Evolutionary conservation across 2,113 vertebrate species (phyloP).

Genomic region (Apaloderma vittatum): DNA sequence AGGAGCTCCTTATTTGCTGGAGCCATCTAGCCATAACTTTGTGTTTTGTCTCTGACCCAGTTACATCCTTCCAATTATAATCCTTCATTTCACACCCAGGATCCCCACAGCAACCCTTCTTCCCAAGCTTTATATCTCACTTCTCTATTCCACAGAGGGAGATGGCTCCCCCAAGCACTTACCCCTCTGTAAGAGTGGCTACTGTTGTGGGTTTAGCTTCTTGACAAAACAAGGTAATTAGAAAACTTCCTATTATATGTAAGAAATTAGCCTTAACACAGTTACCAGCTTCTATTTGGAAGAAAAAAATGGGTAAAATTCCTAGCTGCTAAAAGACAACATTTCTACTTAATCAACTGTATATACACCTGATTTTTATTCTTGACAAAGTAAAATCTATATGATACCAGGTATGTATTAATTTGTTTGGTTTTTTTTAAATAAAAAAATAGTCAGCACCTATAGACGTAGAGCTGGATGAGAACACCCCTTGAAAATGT

Average conservation of each 20-base stretch:
- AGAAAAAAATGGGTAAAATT: not conserved
- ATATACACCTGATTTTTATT: not conserved
- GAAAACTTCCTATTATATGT: not conserved
- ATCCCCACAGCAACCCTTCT: not conserved
- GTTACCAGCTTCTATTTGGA: not conserved
- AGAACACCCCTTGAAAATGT: not conserved
- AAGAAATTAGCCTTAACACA: not conserved
- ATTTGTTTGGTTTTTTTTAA: not conserved
- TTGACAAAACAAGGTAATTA: not conserved
- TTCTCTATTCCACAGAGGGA: not conserved
- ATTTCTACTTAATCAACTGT: not conserved
- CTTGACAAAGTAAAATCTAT: not conserved
- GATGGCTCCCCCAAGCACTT: not conserved
- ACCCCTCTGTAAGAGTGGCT: rapidly evolving
- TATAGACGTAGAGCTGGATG: not conserved
- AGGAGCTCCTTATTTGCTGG: not conserved
- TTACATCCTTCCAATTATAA: not conserved
- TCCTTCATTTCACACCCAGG: not conserved
- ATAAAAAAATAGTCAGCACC: not conserved
- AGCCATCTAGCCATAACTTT: not conserved
- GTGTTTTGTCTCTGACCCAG: not conserved
- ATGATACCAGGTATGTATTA: not conserved
- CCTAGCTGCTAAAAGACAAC: not conserved
- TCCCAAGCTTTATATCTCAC: not conserved
- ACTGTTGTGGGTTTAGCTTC: not conserved